Evolutionary conservation across 2,797 vertebrate genomes (phyloP).

Genomic region (Natrix natrix): DNA sequence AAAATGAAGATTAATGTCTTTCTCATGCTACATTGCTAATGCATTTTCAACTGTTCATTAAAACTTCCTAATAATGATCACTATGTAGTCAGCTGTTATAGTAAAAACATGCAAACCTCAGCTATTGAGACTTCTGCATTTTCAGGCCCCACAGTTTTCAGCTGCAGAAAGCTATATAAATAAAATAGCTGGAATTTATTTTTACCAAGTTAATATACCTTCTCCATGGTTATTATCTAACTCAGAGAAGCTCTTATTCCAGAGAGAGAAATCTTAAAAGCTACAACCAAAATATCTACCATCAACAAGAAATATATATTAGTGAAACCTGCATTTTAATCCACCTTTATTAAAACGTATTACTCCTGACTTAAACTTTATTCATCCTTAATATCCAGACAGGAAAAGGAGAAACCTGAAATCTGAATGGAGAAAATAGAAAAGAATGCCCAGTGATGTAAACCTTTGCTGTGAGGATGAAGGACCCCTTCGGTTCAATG

Average conservation of each 20-base stretch:
- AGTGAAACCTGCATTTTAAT: not conserved
- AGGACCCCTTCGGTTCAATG: conserved; percentile 90
- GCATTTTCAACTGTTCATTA: not conserved
- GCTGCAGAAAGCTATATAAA: not conserved
- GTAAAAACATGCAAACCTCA: not conserved
- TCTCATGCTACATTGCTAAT: not conserved
- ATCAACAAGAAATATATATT: not conserved
- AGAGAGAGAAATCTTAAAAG: not conserved
- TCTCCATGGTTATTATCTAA: not conserved
- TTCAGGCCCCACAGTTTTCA: not conserved
- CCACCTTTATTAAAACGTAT: not conserved
- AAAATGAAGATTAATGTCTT: not conserved
- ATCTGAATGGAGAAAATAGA: not conserved
- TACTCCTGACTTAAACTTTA: not conserved
- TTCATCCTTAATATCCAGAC: not conserved
- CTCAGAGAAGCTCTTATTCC: not conserved
- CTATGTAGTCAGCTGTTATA: not conserved
- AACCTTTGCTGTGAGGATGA: conserved; percentile 92
- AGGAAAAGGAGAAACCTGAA: not conserved
- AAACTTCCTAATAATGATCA: not conserved
- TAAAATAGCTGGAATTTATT: not conserved
- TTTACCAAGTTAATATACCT: not conserved
- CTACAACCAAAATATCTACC: not conserved
- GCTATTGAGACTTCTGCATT: not conserved
- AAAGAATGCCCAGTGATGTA: accelerated